These are phyloP conservation scores for Diarsia rubi DNA, from an alignment of 2,888 invertebrate species.

Conservation along the genomic window DNA sequence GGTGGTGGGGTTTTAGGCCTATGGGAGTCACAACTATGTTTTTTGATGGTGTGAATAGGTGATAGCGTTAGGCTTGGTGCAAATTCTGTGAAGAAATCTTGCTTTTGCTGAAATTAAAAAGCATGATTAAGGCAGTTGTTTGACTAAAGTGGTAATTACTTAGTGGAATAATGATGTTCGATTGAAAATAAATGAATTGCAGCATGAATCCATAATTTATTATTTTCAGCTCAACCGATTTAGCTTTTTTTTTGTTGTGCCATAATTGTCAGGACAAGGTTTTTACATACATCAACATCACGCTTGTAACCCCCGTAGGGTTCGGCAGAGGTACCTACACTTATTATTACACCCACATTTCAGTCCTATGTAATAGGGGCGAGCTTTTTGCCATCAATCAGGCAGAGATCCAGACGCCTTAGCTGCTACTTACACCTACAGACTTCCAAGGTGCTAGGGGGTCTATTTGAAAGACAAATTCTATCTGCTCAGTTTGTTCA, in stretches of 20 bases:
- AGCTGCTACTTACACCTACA: too few relatives aligned
- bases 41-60: constrained; percentile 69
- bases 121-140: background rate
- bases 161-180: background rate
- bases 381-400: too few relatives aligned
- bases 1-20: constrained; percentile 62
- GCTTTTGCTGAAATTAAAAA: constrained; percentile 81
- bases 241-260: background rate
- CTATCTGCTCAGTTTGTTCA: background rate
- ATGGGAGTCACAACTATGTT: constrained; percentile 75
- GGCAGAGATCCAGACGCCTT: too few relatives aligned
- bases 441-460: too few relatives aligned
- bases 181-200: background rate
- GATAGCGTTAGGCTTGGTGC: constrained; percentile 74
- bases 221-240: background rate
- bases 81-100: constrained; percentile 83
- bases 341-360: too few relatives aligned
- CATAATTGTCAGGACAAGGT: background rate
- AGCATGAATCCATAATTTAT: background rate
- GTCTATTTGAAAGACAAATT: too few relatives aligned
- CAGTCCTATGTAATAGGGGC: too few relatives aligned
- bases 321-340: too few relatives aligned
- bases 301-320: too few relatives aligned
- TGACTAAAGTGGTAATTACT: background rate
- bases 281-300: too few relatives aligned